Evolutionary conservation across 2,113 vertebrate genomes (phyloP), one percentile per base, ranked within the genome.

Genomic region (Paralichthys olivaceus): DNA sequence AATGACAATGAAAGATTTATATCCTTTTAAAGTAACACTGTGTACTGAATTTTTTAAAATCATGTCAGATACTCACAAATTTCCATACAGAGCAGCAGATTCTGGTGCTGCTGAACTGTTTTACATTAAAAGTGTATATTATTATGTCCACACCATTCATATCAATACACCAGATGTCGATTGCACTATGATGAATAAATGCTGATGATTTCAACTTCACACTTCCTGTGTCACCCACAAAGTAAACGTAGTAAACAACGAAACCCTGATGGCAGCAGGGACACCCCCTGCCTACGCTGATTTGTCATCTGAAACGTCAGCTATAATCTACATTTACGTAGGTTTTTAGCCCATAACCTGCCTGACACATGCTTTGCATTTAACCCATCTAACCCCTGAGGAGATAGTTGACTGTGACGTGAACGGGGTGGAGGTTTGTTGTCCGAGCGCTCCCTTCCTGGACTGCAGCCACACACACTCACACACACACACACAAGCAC

Each of bases 401-500:
- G 59, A 82, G 58, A 77, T 26, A 53, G 17, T 49, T 45, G 71
- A 83, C 58, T 70, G 76, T 32, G 64, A 67, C 34, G 84, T 69
- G 80, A 78, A 32, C 64, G 22, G 62, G 63, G 62, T 8, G n/a
- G 54, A 66, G 75, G 66, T 65, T 75, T 56, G 32, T 62, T 20
- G 79, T 69, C 26, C 8, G 15, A 85, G 80, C 2, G 29, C 64
- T 90, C 74, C 83, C 85, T 91, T 92, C 81, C 84, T 84, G 85
- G 79, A 77, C 75, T 75, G 74, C 75, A 80, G 64, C 47, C 53
- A 25, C 53, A 25, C 53, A 55, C 22, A 53, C 49, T n/a, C 49
- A n/a, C 17, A 20, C 59, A 5, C 47, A 43, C 64, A 5, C n/a
- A 37, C 69, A 20, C 56, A 32, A 64, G 59, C 23, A 8, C 76